Conservation (phyloP, 2,797 vertebrate genomes). For the Phaenicophaeus curvirostris region DNA sequence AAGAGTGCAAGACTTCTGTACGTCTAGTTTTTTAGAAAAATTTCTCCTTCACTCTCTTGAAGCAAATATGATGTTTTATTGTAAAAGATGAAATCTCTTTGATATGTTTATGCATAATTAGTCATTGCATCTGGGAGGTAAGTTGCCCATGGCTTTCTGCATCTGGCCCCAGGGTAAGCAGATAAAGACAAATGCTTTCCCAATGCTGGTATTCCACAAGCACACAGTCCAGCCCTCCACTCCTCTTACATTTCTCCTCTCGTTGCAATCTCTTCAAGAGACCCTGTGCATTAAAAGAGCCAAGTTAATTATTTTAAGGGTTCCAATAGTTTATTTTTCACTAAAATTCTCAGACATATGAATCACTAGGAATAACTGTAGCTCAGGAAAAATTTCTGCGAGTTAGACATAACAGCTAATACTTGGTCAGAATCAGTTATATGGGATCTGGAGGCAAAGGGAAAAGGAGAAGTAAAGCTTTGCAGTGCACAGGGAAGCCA, state of each 20-base stretch:
- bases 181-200: constrained; percentile 33
- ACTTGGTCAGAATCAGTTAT: constrained; percentile 35
- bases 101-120: constrained; percentile 35
- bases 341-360: constrained; percentile 63
- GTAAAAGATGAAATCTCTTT: constrained; percentile 1
- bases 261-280: constrained; percentile 48
- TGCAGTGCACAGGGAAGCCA: neutral
- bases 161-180: neutral
- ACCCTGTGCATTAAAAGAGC: constrained; percentile 7
- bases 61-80: neutral
- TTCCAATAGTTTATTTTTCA: constrained; percentile 64
- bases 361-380: constrained; percentile 55
- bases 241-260: constrained; percentile 23
- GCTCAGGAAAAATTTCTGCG: constrained; percentile 51
- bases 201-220: neutral
- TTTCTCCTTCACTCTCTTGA: neutral
- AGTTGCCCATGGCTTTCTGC: constrained; percentile 43
- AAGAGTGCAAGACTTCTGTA: neutral
- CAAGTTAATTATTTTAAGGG: constrained; percentile 61
- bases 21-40: neutral
- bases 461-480: neutral
- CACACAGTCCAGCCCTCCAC: neutral
- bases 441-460: constrained; percentile 9
- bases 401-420: constrained; percentile 21
- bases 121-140: constrained; percentile 53